phyloP scores from a whole-genome alignment of 53 echinoderm and acorn worm species.

The Temnopleurus reevesii region DNA sequence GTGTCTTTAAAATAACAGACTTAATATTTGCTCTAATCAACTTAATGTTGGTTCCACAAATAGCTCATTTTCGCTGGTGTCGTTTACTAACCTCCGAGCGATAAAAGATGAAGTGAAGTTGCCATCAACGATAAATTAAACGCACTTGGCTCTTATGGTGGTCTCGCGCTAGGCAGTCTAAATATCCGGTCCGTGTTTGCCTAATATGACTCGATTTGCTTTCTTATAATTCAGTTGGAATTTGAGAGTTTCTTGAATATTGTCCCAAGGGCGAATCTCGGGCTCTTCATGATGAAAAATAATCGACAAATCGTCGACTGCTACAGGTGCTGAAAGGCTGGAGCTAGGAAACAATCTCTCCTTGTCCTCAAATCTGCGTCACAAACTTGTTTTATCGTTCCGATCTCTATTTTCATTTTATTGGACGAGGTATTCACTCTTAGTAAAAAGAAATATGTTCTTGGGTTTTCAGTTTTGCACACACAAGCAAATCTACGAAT shows the following conservation, averaged over 20 bases:
- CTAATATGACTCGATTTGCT: slow-evolving; percentile 48
- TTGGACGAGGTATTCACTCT: too few relatives aligned
- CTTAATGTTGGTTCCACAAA: slow-evolving; percentile 56
- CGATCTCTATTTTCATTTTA: too few relatives aligned
- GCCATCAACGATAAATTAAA: slow-evolving; percentile 55
- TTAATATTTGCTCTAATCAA: slow-evolving; percentile 58
- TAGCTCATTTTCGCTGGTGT: slow-evolving; percentile 48
- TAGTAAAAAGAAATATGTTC: too few relatives aligned
- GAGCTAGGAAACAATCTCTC: slow-evolving; percentile 42
- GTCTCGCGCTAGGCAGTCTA: slow-evolving; percentile 50
- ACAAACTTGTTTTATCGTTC: not conserved
- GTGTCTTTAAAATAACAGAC: slow-evolving; percentile 28
- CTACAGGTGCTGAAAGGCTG: slow-evolving; percentile 36
- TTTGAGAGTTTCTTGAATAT: slow-evolving; percentile 49
- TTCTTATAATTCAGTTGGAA: slow-evolving; percentile 53
- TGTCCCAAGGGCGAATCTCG: slow-evolving; percentile 8
- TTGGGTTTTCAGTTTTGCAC: too few relatives aligned
- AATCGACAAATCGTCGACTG: slow-evolving; percentile 47
- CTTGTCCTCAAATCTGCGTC: slow-evolving; percentile 6
- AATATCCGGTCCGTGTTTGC: slow-evolving; percentile 59
- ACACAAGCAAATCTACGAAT: too few relatives aligned
- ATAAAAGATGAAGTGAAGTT: slow-evolving; percentile 49
- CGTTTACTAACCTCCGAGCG: slow-evolving; percentile 49
- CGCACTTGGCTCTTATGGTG: slow-evolving; percentile 53
- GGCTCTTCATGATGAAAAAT: slow-evolving; percentile 51